Percentiles rank a stretch among this genome's conserved stretches.
Conservation (phyloP, 2,797 vertebrate species). For the Sebastes steindachneri region DNA sequence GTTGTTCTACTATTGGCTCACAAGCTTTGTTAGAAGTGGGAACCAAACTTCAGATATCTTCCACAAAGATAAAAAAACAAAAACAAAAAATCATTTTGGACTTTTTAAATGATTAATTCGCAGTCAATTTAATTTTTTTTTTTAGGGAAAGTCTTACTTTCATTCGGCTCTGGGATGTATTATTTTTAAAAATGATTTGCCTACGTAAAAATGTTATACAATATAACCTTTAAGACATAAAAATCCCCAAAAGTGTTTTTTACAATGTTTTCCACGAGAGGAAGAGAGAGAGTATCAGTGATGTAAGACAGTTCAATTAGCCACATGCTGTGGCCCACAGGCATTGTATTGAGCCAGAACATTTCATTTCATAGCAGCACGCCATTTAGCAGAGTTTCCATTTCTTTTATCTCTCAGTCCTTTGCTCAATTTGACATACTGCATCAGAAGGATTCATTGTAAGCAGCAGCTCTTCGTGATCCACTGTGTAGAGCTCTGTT, state of each 20-base stretch:
- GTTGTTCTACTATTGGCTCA: too few relatives aligned
- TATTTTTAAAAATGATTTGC: too few relatives aligned
- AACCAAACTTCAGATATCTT: too few relatives aligned
- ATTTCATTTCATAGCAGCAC: conserved; percentile 13
- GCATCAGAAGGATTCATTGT: background rate
- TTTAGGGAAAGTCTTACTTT: too few relatives aligned
- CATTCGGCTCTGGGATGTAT: too few relatives aligned
- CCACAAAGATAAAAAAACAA: too few relatives aligned
- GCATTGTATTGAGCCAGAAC: conserved; percentile 21
- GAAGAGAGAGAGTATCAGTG: conserved; percentile 1
- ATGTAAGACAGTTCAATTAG: conserved; percentile 31
- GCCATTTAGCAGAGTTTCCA: conserved; percentile 21
- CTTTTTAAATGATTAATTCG: too few relatives aligned
- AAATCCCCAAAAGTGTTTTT: conserved; percentile 21
- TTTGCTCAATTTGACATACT: background rate
- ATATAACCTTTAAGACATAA: background rate
- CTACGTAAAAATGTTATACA: too few relatives aligned
- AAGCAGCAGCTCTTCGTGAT: background rate
- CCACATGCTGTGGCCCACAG: conserved; percentile 26
- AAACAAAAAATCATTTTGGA: too few relatives aligned
- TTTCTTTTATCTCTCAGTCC: conserved; percentile 25
- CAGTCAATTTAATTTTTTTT: too few relatives aligned
- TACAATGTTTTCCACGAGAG: conserved; percentile 10
- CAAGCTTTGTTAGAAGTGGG: too few relatives aligned
- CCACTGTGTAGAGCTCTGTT: background rate